Percentiles rank a stretch among this genome's conserved stretches.
These are phyloP conservation scores for Acholoe squamosa DNA, from an alignment of 2,888 invertebrate genomes.

Conservation along the genomic window DNA sequence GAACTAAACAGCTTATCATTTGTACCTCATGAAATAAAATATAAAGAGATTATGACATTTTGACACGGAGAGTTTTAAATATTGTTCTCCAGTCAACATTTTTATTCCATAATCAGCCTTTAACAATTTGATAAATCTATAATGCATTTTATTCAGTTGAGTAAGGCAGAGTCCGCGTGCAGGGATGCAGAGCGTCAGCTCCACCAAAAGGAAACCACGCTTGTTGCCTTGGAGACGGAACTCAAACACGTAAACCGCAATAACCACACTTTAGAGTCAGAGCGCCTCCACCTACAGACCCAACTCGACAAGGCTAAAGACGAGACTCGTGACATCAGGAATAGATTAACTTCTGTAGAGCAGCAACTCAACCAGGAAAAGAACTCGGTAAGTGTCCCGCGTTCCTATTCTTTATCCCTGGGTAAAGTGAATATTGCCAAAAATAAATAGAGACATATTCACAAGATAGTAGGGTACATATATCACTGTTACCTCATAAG, in stretches of 20 bases:
- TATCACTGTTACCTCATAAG: too few relatives aligned
- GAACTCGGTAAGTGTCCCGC: constrained; percentile 48
- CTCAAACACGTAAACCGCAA: constrained; percentile 70
- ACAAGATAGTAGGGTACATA: too few relatives aligned
- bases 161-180: constrained; percentile 72
- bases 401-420: too few relatives aligned
- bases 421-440: too few relatives aligned
- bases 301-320: constrained; percentile 73
- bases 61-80: too few relatives aligned
- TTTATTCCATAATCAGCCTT: neutral
- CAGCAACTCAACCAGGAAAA: constrained; percentile 73
- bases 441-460: too few relatives aligned
- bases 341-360: constrained; percentile 73
- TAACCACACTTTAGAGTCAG: constrained; percentile 70
- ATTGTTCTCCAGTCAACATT: too few relatives aligned
- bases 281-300: constrained; percentile 72
- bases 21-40: too few relatives aligned
- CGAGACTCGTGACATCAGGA: constrained; percentile 73
- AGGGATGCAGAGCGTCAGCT: constrained; percentile 70
- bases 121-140: neutral
- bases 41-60: too few relatives aligned
- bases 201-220: constrained; percentile 73
- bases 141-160: constrained; percentile 70
- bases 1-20: too few relatives aligned
- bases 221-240: constrained; percentile 73